Evolutionary conservation across 2,888 invertebrate genomes (phyloP), one percentile per base, ranked within the genome.

Genomic region (Drosophila pseudotalamancana): DNA sequence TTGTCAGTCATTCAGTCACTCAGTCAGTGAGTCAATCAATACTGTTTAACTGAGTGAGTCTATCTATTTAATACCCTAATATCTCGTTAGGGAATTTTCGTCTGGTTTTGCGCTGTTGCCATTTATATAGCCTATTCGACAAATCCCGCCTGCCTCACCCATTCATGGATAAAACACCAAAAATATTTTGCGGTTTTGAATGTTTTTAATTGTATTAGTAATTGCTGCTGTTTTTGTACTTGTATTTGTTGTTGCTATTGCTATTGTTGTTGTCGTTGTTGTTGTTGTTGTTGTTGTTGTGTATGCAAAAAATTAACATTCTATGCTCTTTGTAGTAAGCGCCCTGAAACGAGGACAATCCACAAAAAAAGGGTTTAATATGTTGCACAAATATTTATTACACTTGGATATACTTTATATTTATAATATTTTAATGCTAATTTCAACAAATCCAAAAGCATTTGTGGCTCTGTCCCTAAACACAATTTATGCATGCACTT

Each of bases 361-460:
- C 56, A 34, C 55, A 46, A 59, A 39, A n/a, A 16, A 34, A 16
- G 32, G 23, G 63, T 79, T 77, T 82, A 81, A 86, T 87, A 80
- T 77, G 81, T 88, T 89, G 81, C 71, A 77, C 78, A 89, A 89
- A 89, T 87, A 89, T 88, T 45, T 45, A 56, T 45, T 45, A 31
- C 11, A 57, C 55, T 57, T 35, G 27, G 27, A 54, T 29, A 42
- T 31, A 56, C 18, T 56, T 56, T 37, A 59, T 56, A 56, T 59
- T 89, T 88, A 89, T 89, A 85, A 88, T 85, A 85, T 85, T 86
- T 88, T 87, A 87, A 88, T 89, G 89, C 89, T 85, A 87, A 89
- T 89, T 88, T 84, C 68, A 67, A 69, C 76, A 82, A 85, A 87
- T 82, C 64, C 79, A 55, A 62, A 65, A 42, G 40, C 54, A 61